Base-by-base conservation (phyloP, 2,113 vertebrate genomes). In the Aramus guarauna region DNA sequence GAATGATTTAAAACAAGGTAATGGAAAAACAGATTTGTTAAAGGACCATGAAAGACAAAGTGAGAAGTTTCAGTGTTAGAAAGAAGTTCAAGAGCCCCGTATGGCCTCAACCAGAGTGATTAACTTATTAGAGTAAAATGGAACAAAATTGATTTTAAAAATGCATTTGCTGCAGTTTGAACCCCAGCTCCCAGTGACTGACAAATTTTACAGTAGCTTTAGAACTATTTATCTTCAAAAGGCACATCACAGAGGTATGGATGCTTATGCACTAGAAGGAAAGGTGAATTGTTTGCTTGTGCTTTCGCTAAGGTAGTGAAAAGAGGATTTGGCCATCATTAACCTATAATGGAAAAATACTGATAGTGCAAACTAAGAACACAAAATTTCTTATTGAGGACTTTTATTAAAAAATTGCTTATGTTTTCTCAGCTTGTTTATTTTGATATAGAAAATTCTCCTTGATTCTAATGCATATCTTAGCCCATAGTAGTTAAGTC, bases 61-160 rank as follows among this genome's bases (percentile, higher is more conserved):
- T 8, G 9, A 67, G 29, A 77, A 5, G 2, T 72, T 75, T 63
- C 55, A 32, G 37, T 29, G 19, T 32, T 62, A 59, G 22, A 50
- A 69, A 73, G 37, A 55, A 55, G 11, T 32, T 4, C 1, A 2
- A 63, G 11, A n/a, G 3, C 2, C 4, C 3, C 15, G 2, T 34
- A 34, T 41, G 15, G 16, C 12, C 19, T 4, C 9, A 75, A 2
- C 11, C 19, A 63, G 0, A 0, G 29, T 39, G 9, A 43, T 56
- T 53, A 69, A 66, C 8, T 53, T 8, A 41, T 19, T 39, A 23
- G 17, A 64, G 5, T 29, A 64, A 62, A 67, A 29, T 8, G 27
- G 29, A 62, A 80, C 63, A 88, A 85, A 73, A 45, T 0, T 1
- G 2, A 14, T 13, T 68, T 72, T n/a, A 39, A 74, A 92, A 91